Base-by-base conservation (phyloP, 2,797 vertebrate genomes). In the Scolopax bukidnonensis region DNA sequence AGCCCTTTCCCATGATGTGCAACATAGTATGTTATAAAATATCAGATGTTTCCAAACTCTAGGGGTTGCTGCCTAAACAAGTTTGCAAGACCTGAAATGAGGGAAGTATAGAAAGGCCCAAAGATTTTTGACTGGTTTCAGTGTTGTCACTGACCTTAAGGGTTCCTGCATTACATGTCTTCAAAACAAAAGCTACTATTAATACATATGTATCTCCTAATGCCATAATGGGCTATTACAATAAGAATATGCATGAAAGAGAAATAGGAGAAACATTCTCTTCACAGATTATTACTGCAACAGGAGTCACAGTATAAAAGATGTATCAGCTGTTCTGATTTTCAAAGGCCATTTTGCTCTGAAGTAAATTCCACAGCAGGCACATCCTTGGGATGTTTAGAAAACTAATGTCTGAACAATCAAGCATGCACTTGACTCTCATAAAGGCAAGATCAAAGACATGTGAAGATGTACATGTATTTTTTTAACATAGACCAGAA, bases 391-490 rank as follows among this genome's bases (percentile, higher is more conserved):
- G 25, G 30, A 33, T 67, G 14, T 59, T 89, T 81, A 45, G 53
- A 87, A 87, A 81, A 77, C 9, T 65, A 28, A 63, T 5, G 23
- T 30, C 51, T 78, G 14, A 87, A 74, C 47, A 87, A 70, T 59
- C 10, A 78, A 91, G 8, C 23, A 24, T 50, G 30, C 5, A 23
- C 13, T 86, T 83, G 17, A 20, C 53, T 28, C 41, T 38, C 5
- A 4, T 40, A 81, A 81, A 90, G 24, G 21, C 30, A 76, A 6
- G 12, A 86, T 51, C 77, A 77, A 84, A 86, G 8, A 38, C 41
- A 38, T 12, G 8, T 45, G 40, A 80, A 65, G 74, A 53, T 11
- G 27, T 0, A 0, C 0, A 1, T 36, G 8, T 63, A 10, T 73
- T 60, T 92, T 92, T 94, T 57, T 59, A 78, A 68, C 0, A 2